Evolutionary conservation across 2,113 vertebrate genomes (phyloP), one percentile per base, ranked within the genome.

Genomic region (Bos javanicus): DNA sequence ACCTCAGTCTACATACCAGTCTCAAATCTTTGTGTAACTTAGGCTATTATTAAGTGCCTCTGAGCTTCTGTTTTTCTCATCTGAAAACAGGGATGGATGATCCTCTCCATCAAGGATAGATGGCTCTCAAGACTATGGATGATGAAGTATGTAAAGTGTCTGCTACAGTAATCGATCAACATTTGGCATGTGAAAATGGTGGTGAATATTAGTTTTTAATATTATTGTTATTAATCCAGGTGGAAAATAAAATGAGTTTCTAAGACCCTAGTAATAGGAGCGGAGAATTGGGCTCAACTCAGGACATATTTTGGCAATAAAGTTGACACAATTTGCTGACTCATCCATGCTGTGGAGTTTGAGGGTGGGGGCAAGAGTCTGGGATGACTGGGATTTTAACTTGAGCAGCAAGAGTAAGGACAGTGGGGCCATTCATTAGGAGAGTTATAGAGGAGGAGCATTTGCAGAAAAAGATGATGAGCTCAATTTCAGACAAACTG

Each of bases 221-320:
- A 36, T 43, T 33, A 39, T 57, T 87, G 21, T 94, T 92, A 54
- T 46, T 88, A 83, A 9, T 85, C 64, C 50, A 94, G 85, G 88
- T 97, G 48, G 57, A 6, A 86, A 71, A 97, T 83, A 52, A 78
- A 81, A 50, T 88, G 82, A 94, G 54, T 13, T 74, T 93, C 81
- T 74, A 59, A 94, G 81, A 85, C 57, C 56, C 64, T 48, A 84
- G 52, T 52, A 62, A 76, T 52, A 30, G 11, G 84, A 76, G 39
- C 88, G 19, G 94, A 88, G 85, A 88, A 90, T 23, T 88, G 87
- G 89, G 54, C 95, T 81, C 30, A 12, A 95, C 17, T 93, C 96
- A 96, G 87, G 95, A 82, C 92, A 86, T 76, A 62, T 85, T 94
- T 95, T 33, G 88, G 85, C 59, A 92, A 84, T 85, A 64, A 87